Evolutionary conservation across 2,888 invertebrate species (phyloP), one percentile per base, ranked within the genome.

Genomic region (Mellilla xanthometata): DNA sequence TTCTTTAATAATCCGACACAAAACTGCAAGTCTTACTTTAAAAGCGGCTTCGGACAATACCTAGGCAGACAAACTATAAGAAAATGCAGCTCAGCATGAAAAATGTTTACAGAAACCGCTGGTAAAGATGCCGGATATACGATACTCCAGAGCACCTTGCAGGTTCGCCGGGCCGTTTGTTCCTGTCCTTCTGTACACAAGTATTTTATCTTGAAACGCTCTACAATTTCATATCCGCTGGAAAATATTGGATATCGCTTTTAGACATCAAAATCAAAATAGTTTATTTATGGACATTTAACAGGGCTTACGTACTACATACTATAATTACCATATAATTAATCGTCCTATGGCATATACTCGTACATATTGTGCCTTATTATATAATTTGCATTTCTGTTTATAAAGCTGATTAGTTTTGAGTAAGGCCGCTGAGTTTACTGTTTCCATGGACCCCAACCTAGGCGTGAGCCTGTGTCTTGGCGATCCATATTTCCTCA

Each of bases 41-140:
- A 12, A 3, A 15, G 12, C 11, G 12, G 12, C 8, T 19, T 22
- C 39, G 12, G 22, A 46, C 29, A 40, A 40, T 39, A 32, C 35
- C 31, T 38, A 43, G 22, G 41, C 3, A 39, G 36, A 40, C 22
- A 40, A 44, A 44, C 42, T 47, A 29, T 40, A 33, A 40, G 50
- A 51, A 53, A 56, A 52, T 51, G 42, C 48, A 44, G 41, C 40
- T 30, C 48, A 54, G 50, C 54, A 56, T 62, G 60, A 60, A 61
- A 58, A 58, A 65, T 62, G 60, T 62, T 57, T 56, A 54, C 58
- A 56, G 45, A 61, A 61, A 52, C 54, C 50, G 53, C 47, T 54
- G 54, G 56, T 56, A 61, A 62, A 60, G 44, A 57, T 56, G 33
- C 49, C 32, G 39, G 47, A 47, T 52, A 48, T 26, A 34, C 28